Base-by-base conservation (phyloP, 2,797 vertebrate species). In the Urocyon cinereoargenteus region DNA sequence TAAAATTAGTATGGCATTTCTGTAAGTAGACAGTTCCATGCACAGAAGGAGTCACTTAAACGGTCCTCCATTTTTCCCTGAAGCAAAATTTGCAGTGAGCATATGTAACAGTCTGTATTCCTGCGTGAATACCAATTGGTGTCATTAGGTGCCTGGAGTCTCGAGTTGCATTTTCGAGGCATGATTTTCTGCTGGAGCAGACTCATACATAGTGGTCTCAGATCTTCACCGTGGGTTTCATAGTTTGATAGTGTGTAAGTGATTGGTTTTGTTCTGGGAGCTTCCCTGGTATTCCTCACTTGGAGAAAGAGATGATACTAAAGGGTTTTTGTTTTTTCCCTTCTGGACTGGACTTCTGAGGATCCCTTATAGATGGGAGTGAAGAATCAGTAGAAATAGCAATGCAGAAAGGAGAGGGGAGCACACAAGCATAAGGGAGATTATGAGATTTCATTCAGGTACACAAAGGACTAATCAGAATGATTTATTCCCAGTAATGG, bases 1-100 rank as follows among this genome's bases (percentile, higher is more conserved):
- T 88, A 86, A 96, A 83, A 94, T 97, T 72, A 91, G 91, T 72
- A 53, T 81, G 90, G 87, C 72, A 92, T 97, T 97, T 79, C 88
- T 92, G 81, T 72, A 91, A 94, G 85, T 73, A 96, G 93, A 96
- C 90, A 96, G 93, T 95, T 97, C 95, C 94, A 6, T 95, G 88
- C 59, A 75, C 96, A 81, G 84, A 77, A 96, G 66, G 82, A 96
- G 77, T 90, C 53, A 88, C 82, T 95, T 90, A 97, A 96, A 94
- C 28, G 85, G 59, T 53, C 94, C 68, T 97, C 94, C 62, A 89
- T 92, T 97, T 97, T 96, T 95, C 97, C 97, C 97, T 73, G 92
- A 97, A 92, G 96, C 94, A 91, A 95, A 94, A 86, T 91, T 96
- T 93, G 73, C 96, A 57, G 84, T 72, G 83, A 97, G 73, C 75